These are phyloP conservation scores for Ceratosolen solmsi DNA, from an alignment of 1,140 invertebrate species.

Conservation along the genomic window DNA sequence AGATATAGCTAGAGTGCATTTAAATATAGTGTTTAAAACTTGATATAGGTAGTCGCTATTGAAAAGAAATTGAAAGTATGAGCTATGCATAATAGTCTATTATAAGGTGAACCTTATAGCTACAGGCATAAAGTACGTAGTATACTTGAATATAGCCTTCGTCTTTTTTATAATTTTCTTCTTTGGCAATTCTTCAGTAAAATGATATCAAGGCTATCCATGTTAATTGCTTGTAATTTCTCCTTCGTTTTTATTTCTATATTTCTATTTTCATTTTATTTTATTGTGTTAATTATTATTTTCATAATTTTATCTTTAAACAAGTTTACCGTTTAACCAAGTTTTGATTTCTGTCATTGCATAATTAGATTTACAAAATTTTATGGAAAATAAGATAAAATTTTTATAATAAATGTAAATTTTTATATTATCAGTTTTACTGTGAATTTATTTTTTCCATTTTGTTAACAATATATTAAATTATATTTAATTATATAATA, in stretches of 20 bases:
- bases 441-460: no score
- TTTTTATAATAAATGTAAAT: no score
- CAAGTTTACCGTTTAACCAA: no score
- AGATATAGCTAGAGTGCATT: not conserved
- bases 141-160: conserved; percentile 31
- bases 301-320: no score
- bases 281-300: no score
- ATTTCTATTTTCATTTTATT: not conserved
- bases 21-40: not conserved
- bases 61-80: conserved; percentile 52
- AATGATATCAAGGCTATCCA: conserved; percentile 26
- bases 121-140: no score
- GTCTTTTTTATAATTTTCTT: conserved; percentile 5
- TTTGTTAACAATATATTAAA: no score
- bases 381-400: no score
- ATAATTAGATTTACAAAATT: no score
- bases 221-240: not conserved
- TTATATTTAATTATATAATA: no score
- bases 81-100: conserved; percentile 5
- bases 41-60: not conserved
- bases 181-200: conserved; percentile 25
- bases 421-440: no score
- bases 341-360: no score
- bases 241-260: not conserved
- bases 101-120: conserved; percentile 11